Base-by-base conservation (phyloP, 2,888 invertebrate genomes). In the Periphyllus acericola region DNA sequence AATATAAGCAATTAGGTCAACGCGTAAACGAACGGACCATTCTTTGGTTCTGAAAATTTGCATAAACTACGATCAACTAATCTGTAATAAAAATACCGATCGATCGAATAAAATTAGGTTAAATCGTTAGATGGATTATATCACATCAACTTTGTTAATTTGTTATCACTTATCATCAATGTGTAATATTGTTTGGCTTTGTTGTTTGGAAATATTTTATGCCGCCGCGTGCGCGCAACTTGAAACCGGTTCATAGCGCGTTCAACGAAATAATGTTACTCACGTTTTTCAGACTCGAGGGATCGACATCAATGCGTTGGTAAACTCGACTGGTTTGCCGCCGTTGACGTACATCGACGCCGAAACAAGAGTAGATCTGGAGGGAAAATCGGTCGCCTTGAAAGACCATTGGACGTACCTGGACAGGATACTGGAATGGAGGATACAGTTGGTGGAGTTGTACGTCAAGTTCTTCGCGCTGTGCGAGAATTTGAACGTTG, bases 381-480 rank as follows among this genome's bases (percentile, higher is more conserved):
- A 94, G 90, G 92, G 92, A 1, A 94, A 95, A 91, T 94, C 94
- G 9, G 94, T 94, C 89, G 92, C 93, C 0, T 91, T 95, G 60
- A 93, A 94, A 89, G 93, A 94, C 68, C 93, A 94, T 81, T 95
- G 95, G 95, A 92, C 93, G 52, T 93, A 93, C 89, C 92, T 94
- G 11, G 94, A 94, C 90, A 93, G 93, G 89, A 91, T 93, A 46
- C 91, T 95, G 11, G 93, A 94, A 89, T 93, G 92, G 89, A 93
- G 96, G 88, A 93, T 96, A 89, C 94, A 94, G 89, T 92, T 96
- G 32, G 93, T 94, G 29, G 93, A 93, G 74, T 91, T 94, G 89
- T 95, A 95, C 90, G 94, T 95, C 74, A 94, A 95, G 90, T 96
- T 96, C 92, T 95, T 95, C 90, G 93, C 94, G 90, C 93, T 94